Evolutionary conservation across 2,113 vertebrate species (phyloP).

Genomic region (Falcunculus frontatus): DNA sequence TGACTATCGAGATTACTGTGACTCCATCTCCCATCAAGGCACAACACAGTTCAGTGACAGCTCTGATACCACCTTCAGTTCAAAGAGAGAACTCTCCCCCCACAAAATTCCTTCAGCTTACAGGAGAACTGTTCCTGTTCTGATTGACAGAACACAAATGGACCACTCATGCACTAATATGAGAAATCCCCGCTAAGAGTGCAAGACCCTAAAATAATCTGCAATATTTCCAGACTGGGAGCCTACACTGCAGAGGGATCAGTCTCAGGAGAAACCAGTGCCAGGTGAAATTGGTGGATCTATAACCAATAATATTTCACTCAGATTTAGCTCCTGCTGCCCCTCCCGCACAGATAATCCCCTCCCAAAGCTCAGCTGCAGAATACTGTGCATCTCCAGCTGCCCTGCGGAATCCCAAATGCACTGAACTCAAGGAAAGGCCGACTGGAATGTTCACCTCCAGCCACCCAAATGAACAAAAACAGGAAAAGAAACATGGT

Average conservation of each 20-base stretch:
- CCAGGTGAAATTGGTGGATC: not conserved
- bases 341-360: not conserved
- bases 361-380: not conserved
- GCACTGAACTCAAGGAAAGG: not conserved
- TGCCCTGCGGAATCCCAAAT: not conserved
- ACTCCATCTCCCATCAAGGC: not conserved
- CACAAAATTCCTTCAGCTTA: not conserved
- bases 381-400: not conserved
- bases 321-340: not conserved
- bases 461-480: not conserved
- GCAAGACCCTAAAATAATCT: not conserved
- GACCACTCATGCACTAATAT: no score
- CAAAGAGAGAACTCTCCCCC: not conserved
- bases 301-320: not conserved
- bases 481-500: not conserved
- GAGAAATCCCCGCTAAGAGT: not conserved
- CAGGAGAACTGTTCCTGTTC: not conserved
- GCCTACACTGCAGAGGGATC: not conserved
- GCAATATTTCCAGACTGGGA: not conserved
- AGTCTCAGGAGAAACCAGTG: not conserved
- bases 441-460: not conserved
- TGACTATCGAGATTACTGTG: not conserved
- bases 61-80: not conserved
- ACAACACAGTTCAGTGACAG: not conserved
- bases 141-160: not conserved